Conservation (phyloP, 2,113 vertebrate species). For the Lynx canadensis region DNA sequence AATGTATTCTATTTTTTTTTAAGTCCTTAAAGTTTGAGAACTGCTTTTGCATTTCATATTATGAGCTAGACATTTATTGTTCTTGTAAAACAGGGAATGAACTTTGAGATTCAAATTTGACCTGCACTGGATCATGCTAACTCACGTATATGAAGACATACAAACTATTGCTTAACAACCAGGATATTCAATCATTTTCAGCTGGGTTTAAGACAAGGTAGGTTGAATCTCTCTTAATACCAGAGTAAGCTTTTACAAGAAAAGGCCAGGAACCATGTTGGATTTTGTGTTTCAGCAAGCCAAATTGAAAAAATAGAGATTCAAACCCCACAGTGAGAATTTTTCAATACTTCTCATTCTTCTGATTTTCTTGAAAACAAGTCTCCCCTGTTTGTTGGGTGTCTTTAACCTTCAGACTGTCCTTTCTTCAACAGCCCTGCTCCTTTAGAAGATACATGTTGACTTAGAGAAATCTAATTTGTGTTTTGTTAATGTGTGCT, state of each 20-base stretch:
- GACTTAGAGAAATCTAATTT: slow-evolving; percentile 92
- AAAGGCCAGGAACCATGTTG: background rate
- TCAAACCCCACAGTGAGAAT: slow-evolving; percentile 80
- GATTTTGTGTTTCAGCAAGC: background rate
- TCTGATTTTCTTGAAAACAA: slow-evolving; percentile 82
- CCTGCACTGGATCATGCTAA: background rate
- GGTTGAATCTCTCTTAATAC: background rate
- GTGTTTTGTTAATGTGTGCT: slow-evolving; percentile 88
- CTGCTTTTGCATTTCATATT: background rate
- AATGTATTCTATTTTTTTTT: background rate
- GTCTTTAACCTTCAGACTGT: slow-evolving; percentile 89
- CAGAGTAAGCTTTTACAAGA: background rate
- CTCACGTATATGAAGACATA: background rate
- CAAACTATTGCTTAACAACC: background rate
- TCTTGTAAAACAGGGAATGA: slow-evolving; percentile 18
- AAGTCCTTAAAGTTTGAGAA: background rate
- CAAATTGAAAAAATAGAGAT: slow-evolving; percentile 76
- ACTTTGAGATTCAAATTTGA: background rate
- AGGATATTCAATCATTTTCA: background rate
- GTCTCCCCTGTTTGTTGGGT: slow-evolving; percentile 76
- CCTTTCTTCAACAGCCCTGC: slow-evolving; percentile 84
- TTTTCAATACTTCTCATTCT: slow-evolving; percentile 80
- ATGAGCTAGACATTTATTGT: background rate
- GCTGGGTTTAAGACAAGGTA: background rate
- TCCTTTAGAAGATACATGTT: slow-evolving; percentile 87